Conservation (phyloP, 1,140 invertebrate species). For the Bicyclus anynana region DNA sequence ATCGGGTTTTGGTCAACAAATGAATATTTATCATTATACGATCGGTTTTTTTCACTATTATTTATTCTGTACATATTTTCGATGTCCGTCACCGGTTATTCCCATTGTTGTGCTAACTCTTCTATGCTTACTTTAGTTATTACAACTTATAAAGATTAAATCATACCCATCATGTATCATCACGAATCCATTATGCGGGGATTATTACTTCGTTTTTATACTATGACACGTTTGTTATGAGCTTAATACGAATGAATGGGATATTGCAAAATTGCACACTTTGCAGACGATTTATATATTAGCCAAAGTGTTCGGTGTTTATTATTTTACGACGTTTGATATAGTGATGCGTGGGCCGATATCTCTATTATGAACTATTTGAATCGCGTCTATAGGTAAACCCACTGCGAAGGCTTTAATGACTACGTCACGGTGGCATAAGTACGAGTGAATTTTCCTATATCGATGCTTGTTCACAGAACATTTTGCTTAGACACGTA, state of each 20-base stretch:
- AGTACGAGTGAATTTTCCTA: conserved; percentile 10
- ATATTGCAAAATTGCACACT: conserved; percentile 2
- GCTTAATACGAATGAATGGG: conserved; percentile 1
- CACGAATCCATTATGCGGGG: neutral
- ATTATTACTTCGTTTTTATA: conserved; percentile 1
- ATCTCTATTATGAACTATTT: conserved; percentile 8
- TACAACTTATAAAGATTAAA: conserved; percentile 2
- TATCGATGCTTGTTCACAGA: conserved; percentile 27
- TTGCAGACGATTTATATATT: conserved; percentile 12
- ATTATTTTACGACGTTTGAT: conserved; percentile 15
- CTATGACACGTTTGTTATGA: neutral
- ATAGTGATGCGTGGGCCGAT: conserved; percentile 13
- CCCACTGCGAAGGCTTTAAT: conserved; percentile 13
- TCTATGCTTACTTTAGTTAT: conserved; percentile 2
- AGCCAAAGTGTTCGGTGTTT: conserved; percentile 1
- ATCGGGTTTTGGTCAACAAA: conserved; percentile 7
- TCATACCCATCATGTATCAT: conserved; percentile 3
- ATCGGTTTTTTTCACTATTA: conserved; percentile 11
- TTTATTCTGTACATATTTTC: conserved; percentile 15
- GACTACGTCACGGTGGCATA: conserved; percentile 9
- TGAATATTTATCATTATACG: conserved; percentile 11
- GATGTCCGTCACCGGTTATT: conserved; percentile 22
- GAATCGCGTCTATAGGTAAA: neutral
- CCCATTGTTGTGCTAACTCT: conserved; percentile 11
- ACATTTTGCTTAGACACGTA: conserved; percentile 18